Conservation (phyloP, 2,797 vertebrate genomes). For the Melanotaenia trifasciata region DNA sequence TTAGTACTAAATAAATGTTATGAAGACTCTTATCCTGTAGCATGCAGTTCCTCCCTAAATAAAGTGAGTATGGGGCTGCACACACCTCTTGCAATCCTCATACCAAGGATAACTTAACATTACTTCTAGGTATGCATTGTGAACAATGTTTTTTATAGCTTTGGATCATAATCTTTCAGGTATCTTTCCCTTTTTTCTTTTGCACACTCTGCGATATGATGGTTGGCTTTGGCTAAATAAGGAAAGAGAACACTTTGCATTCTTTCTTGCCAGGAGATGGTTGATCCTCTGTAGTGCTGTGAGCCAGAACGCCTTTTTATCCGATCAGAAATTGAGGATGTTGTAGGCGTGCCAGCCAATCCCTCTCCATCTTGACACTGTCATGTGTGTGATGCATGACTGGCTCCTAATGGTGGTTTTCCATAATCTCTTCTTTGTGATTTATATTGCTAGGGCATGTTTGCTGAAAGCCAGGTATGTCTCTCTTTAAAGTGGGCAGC, state of each 20-base stretch:
- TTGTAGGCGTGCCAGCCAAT: conserved; percentile 61
- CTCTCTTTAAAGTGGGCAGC: conserved; percentile 60
- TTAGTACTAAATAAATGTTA: conserved; percentile 23
- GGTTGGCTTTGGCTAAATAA: conserved; percentile 73
- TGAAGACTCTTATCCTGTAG: conserved; percentile 16
- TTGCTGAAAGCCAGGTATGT: conserved; percentile 73
- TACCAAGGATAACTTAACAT: conserved; percentile 54
- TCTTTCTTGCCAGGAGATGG: conserved; percentile 67
- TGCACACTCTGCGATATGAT: conserved; percentile 50
- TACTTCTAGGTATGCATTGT: conserved; percentile 57
- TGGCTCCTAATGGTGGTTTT: conserved; percentile 77
- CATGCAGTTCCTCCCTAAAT: conserved; percentile 43
- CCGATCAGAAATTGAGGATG: conserved; percentile 59
- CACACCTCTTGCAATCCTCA: conserved; percentile 50
- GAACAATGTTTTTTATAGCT: conserved; percentile 64
- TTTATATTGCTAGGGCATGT: conserved; percentile 74
- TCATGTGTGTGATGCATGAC: conserved; percentile 76
- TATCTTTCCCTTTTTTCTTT: conserved; percentile 27
- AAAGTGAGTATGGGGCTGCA: conserved; percentile 3
- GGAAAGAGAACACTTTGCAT: conserved; percentile 70
- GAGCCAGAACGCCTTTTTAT: conserved; percentile 66
- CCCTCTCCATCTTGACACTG: conserved; percentile 65
- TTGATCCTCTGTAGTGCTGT: conserved; percentile 60
- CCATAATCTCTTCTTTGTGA: conserved; percentile 68
- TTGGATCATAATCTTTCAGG: conserved; percentile 55